Evolutionary conservation across 2,797 vertebrate species (phyloP).

Genomic region (Poeciliopsis infans): DNA sequence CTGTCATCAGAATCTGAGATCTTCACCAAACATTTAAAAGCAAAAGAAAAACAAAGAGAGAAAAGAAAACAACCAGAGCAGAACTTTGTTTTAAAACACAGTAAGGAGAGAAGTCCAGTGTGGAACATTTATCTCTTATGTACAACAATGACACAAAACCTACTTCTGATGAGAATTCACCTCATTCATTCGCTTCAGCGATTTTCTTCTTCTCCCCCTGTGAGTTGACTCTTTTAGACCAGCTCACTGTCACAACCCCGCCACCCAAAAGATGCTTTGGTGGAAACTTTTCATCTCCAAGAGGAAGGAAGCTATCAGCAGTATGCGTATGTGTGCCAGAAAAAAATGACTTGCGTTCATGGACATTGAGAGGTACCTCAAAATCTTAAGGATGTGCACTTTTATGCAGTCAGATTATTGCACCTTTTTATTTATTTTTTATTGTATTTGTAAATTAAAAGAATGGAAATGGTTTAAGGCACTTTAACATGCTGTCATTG

Average conservation of each 20-base stretch:
- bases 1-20: neutral
- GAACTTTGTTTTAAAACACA: neutral
- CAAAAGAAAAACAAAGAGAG: neutral
- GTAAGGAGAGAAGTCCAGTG: neutral
- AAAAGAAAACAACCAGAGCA: neutral
- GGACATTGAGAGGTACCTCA: neutral
- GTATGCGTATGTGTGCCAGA: neutral
- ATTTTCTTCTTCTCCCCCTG: neutral
- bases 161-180: neutral
- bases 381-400: neutral
- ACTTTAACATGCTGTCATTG: neutral
- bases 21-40: neutral
- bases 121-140: neutral
- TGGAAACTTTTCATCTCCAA: neutral
- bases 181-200: neutral
- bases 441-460: neutral
- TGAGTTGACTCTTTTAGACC: neutral
- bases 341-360: neutral
- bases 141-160: neutral
- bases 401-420: neutral
- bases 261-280: neutral
- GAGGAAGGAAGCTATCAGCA: neutral
- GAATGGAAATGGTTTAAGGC: neutral
- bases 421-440: neutral
- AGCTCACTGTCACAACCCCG: neutral